These are phyloP conservation scores for Trachops cirrhosus DNA, from an alignment of 2,797 vertebrate genomes.

Conservation along the genomic window DNA sequence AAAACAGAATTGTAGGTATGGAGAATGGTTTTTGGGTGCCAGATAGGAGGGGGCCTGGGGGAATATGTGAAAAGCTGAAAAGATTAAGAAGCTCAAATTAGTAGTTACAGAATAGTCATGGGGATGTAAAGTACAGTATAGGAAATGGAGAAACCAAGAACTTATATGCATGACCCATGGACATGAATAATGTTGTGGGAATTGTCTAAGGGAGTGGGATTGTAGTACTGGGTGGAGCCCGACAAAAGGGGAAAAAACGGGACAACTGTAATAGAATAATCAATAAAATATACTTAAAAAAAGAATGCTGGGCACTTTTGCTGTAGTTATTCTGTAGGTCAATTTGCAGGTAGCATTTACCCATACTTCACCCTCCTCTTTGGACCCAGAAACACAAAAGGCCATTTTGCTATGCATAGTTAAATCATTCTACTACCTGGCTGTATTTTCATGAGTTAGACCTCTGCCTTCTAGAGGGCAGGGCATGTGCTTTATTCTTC, in stretches of 20 bases:
- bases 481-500: neutral
- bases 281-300: neutral
- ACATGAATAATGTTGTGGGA: neutral
- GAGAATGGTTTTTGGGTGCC: neutral
- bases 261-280: neutral
- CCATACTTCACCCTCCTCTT: neutral
- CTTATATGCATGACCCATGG: neutral
- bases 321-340: neutral
- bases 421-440: neutral
- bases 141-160: neutral
- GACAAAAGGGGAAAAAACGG: neutral
- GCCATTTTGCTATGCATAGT: neutral
- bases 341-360: neutral
- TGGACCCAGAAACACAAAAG: neutral
- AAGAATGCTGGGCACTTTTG: neutral
- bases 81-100: neutral
- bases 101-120: neutral
- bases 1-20: neutral
- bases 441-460: neutral
- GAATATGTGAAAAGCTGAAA: neutral
- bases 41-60: neutral
- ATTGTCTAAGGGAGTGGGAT: neutral
- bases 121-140: neutral
- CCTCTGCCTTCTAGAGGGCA: neutral
- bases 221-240: neutral